phyloP scores from a whole-genome alignment of 2,113 vertebrate species.

The Cynocephalus volans region DNA sequence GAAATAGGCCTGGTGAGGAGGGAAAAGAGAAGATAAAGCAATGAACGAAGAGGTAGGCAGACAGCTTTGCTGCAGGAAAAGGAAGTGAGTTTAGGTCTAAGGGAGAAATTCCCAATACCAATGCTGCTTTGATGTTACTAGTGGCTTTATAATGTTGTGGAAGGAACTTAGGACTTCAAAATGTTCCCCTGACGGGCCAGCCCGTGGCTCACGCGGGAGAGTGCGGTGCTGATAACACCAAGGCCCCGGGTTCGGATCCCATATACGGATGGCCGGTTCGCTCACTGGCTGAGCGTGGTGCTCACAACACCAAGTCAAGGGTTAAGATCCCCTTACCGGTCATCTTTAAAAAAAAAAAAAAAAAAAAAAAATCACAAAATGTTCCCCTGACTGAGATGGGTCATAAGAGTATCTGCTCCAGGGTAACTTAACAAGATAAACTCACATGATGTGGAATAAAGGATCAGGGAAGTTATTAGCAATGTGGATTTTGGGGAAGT shows the following conservation, averaged over 20 bases:
- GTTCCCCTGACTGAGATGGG: neutral
- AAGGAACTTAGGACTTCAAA: neutral
- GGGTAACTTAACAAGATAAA: neutral
- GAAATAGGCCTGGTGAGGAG: slow-evolving; percentile 13
- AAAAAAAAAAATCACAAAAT: too few species aligned
- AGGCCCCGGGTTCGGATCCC: too few species aligned
- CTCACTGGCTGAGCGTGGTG: too few species aligned
- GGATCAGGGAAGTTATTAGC: neutral
- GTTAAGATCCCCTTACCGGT: too few species aligned
- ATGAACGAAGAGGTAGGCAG: neutral
- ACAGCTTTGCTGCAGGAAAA: neutral
- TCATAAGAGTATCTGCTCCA: neutral
- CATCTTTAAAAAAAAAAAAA: too few species aligned
- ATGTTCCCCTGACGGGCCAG: neutral
- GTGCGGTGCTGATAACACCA: too few species aligned
- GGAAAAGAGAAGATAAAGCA: neutral
- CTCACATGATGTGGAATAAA: neutral
- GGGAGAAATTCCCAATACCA: neutral
- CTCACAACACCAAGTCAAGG: too few species aligned
- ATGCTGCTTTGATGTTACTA: neutral
- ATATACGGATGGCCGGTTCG: too few species aligned
- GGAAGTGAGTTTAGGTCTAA: slow-evolving; percentile 1
- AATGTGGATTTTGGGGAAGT: neutral
- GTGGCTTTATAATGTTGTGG: too few species aligned
- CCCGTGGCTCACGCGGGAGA: too few species aligned